Evolutionary conservation across 53 echinoderm and acorn worm genomes (phyloP).

Genomic region (Holothuria scabra): DNA sequence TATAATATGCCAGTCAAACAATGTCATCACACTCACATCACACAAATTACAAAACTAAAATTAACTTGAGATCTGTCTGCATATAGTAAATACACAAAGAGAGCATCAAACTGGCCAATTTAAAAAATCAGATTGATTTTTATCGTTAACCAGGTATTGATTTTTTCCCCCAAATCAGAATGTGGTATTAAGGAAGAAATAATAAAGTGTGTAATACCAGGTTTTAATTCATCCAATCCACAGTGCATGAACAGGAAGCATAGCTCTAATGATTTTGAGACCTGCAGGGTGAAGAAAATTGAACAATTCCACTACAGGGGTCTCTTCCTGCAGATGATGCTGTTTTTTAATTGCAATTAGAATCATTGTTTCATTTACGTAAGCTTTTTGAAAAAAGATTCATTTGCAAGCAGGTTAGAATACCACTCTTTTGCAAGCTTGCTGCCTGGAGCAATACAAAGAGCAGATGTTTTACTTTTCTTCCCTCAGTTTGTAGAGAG

Average conservation of each 20-base stretch:
- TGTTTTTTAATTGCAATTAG: conserved; percentile 46
- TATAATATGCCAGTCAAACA: too few species aligned
- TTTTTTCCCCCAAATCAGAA: not conserved
- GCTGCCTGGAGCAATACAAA: not conserved
- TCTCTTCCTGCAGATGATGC: conserved; percentile 11
- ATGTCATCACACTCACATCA: too few species aligned
- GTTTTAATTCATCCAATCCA: not conserved
- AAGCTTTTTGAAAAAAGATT: conserved; percentile 26
- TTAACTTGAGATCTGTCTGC: too few species aligned
- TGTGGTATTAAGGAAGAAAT: not conserved
- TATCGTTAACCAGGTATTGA: conserved; percentile 22
- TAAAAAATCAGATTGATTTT: not conserved
- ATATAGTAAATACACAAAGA: too few species aligned
- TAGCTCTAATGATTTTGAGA: not conserved
- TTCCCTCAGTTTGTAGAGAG: not conserved
- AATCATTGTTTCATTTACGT: conserved; percentile 42
- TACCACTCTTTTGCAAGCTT: not conserved
- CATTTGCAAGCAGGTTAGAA: conserved; percentile 5
- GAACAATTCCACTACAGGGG: conserved; percentile 29
- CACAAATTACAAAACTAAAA: too few species aligned
- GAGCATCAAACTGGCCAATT: too few species aligned
- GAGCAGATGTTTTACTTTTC: conserved; percentile 26
- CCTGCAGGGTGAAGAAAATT: conserved; percentile 11
- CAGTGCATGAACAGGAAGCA: conserved; percentile 4
- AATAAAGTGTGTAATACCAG: not conserved